Evolutionary conservation across 2,797 vertebrate species (phyloP), one percentile per base, ranked within the genome.

Genomic region (Ceyx erithaca): DNA sequence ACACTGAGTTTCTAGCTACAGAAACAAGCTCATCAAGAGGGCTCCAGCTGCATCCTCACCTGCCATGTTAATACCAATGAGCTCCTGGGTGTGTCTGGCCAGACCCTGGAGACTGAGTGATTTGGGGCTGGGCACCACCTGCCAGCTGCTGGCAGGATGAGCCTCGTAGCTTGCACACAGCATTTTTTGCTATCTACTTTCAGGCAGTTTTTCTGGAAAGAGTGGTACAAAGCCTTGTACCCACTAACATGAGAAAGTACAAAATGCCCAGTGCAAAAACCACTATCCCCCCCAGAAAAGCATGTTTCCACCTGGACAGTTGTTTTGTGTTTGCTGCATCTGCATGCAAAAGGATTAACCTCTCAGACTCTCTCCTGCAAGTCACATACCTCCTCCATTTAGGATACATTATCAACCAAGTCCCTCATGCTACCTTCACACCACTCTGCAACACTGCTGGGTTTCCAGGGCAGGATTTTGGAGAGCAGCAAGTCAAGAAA

Each of bases 31-130:
- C 40, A 62, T 35, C 17, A 13, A 22, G 51, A 48, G 30, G 21
- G 31, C 55, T 72, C 48, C 30, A 23, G 20, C 14, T 80, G 16
- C 55, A 41, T 10, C 62, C 48, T 59, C 28, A 33, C 33, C 37
- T 43, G 40, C 40, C 15, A 4, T 1, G 2, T 18, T 23, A 52
- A 31, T 0, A 0, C 1, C 4, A 30, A 10, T 1, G 1, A 79
- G 55, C 12, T 64, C 17, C 43, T 26, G 37, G 41, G 23, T 9
- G 37, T 30, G 31, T 33, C 30, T 43, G 30, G 46, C 13, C 7
- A 2, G 31, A n/a, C 7, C n/a, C 23, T 8, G 20, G 46, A 30
- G 31, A 18, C 23, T 1, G 13, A 68, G 37, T 3, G 1, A 25
- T 6, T 0, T 3, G 9, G 63, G 9, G 17, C 43, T 67, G 58